phyloP scores from a whole-genome alignment of 2,113 vertebrate species.

The Equus quagga region DNA sequence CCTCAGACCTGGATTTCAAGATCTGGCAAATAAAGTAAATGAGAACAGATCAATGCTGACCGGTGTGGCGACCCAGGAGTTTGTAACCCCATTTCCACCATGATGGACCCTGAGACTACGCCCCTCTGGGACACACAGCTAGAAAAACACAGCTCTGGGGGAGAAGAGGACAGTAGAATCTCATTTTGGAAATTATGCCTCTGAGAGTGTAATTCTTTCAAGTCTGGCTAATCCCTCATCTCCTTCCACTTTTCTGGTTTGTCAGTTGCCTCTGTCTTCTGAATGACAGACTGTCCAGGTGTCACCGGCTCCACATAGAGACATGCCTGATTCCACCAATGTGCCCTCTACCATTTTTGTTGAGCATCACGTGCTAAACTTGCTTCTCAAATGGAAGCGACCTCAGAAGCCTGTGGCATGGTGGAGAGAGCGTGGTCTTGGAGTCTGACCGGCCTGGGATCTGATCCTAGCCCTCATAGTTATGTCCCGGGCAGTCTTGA shows the following conservation, averaged over 20 bases:
- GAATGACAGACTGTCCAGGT: background rate
- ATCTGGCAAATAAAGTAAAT: fast-evolving
- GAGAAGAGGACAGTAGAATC: fast-evolving
- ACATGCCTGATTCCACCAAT: fast-evolving
- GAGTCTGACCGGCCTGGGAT: background rate
- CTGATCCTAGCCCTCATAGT: too few species aligned
- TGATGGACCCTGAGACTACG: fast-evolving
- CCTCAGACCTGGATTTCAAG: background rate
- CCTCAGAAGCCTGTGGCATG: fast-evolving
- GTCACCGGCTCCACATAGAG: fast-evolving
- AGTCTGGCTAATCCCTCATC: too few species aligned
- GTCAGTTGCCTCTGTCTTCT: too few species aligned
- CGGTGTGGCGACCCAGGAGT: fast-evolving
- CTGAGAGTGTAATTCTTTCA: fast-evolving
- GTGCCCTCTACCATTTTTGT: fast-evolving
- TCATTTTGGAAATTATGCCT: background rate
- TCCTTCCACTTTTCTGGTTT: background rate
- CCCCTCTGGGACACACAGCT: fast-evolving
- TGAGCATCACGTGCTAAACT: fast-evolving
- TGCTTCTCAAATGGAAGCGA: background rate
- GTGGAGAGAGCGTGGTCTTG: too few species aligned
- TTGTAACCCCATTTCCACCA: background rate
- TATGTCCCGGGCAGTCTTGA: background rate
- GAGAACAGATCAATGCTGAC: fast-evolving
- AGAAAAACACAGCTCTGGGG: background rate